Base-by-base conservation (phyloP, 2,888 invertebrate genomes). In the Reticulitermes lucifugus region DNA sequence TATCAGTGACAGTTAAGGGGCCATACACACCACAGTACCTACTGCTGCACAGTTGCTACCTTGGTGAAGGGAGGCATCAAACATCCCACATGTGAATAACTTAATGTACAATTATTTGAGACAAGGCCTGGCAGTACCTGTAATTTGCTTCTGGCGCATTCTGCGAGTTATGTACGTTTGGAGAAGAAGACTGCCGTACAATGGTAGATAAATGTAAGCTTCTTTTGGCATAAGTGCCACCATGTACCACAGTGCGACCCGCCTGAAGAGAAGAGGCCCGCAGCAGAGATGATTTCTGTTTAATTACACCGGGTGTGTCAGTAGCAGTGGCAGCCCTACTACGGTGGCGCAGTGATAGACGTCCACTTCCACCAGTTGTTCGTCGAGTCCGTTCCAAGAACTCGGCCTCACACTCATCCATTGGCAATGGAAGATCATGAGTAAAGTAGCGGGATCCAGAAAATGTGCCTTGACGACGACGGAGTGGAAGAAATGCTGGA, bases 341-440 rank as follows among this genome's bases (percentile, higher is more conserved):
- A 73, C 88, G 87, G 29, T 41, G 80, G 18, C 79, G 65, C 46
- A 71, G 51, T 25, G 84, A 79, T 7, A 70, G 29, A 35, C 81
- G 60, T n/a, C 80, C 79, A 51, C 35, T 10, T 25, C 65, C 65
- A 55, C 55, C 12, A 18, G 43, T 65, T 43, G 65, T 65, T 29
- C 87, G 71, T 41, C 55, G 81, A 12, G 79, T 79, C 29, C 71
- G 83, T 60, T 84, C 84, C 29, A 92, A 90, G 87, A 91, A 91
- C 60, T 92, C 92, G n/a, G 90, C 92, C 85, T 92, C 92, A 88
- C 93, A 93, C 89, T 94, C 94, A 88, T 94, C 94, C 35, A 91
- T 93, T 86, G 92, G 93, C 86, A 94, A 89, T n/a, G 93, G 93
- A 70, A 94, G 91, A 88, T 94, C 94, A 88, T 94, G 93, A 51